Conservation (phyloP, 2,888 invertebrate genomes). For the Neria commutata region DNA sequence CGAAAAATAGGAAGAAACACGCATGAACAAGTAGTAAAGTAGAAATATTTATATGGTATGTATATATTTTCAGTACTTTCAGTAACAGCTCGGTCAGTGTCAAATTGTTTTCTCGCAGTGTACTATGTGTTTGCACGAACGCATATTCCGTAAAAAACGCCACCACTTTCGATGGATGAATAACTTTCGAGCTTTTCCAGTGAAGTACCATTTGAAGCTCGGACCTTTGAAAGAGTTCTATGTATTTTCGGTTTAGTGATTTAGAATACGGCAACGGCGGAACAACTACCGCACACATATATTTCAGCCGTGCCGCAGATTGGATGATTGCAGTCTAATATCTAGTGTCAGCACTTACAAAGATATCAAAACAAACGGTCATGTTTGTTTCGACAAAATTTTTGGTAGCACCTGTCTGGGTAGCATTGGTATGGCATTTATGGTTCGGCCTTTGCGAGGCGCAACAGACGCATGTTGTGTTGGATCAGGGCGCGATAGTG, state of each 20-base stretch:
- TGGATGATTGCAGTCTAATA: too few species aligned
- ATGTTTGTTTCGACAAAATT: neutral
- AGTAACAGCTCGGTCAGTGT: too few species aligned
- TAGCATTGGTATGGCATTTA: neutral
- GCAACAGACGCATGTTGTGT: conserved; percentile 43
- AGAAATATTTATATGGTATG: too few species aligned
- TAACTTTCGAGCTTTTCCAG: neutral
- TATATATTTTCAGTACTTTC: too few species aligned
- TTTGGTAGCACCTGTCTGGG: neutral
- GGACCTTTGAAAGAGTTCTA: neutral
- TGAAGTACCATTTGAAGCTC: neutral
- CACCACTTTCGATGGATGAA: neutral
- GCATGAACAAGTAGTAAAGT: too few species aligned
- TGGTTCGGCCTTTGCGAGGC: neutral
- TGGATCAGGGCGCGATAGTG: conserved; percentile 45
- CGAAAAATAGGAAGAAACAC: too few species aligned
- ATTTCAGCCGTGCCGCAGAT: too few species aligned
- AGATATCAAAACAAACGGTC: neutral
- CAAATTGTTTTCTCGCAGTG: too few species aligned
- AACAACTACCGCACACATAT: too few species aligned
- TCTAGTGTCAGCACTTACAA: too few species aligned
- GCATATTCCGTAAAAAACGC: neutral
- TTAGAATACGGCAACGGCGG: too few species aligned
- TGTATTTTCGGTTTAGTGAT: neutral
- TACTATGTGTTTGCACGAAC: too few species aligned